Evolutionary conservation across 2,888 invertebrate species (phyloP).

Genomic region (Cyaniris semiargus): DNA sequence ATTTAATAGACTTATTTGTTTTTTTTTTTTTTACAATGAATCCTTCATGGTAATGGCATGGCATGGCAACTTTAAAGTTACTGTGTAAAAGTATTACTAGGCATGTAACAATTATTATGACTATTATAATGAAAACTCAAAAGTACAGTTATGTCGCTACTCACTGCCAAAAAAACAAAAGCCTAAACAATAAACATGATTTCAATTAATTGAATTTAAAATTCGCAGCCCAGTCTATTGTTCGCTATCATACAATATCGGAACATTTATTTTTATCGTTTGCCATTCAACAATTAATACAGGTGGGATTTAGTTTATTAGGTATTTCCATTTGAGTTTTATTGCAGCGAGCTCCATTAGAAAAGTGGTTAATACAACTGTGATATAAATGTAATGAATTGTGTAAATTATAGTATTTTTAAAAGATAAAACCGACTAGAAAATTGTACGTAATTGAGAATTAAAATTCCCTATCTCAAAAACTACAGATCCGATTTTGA

Average conservation of each 20-base stretch:
- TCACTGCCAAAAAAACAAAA: not conserved
- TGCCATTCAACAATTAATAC: not conserved
- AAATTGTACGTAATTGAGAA: too few species aligned
- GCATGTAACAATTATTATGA: not conserved
- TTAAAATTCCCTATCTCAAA: too few species aligned
- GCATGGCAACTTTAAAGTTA: too few species aligned
- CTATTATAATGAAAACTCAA: not conserved
- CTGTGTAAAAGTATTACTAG: too few species aligned
- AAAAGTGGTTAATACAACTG: too few species aligned
- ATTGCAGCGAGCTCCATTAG: not conserved
- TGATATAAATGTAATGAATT: too few species aligned
- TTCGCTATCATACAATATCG: not conserved
- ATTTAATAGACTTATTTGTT: not conserved
- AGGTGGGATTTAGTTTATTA: not conserved
- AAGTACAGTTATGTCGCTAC: not conserved
- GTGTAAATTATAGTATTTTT: too few species aligned
- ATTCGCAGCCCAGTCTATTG: not conserved
- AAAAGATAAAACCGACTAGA: too few species aligned
- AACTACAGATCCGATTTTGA: too few species aligned
- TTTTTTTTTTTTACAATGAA: not conserved
- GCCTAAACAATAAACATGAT: slow-evolving; percentile 16
- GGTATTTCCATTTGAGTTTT: not conserved
- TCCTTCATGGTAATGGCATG: too few species aligned
- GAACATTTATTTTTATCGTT: slow-evolving; percentile 2
- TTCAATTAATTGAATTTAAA: slow-evolving; percentile 15